These are phyloP conservation scores for Ceyx melanurus DNA, from an alignment of 2,113 vertebrate species.

Conservation along the genomic window DNA sequence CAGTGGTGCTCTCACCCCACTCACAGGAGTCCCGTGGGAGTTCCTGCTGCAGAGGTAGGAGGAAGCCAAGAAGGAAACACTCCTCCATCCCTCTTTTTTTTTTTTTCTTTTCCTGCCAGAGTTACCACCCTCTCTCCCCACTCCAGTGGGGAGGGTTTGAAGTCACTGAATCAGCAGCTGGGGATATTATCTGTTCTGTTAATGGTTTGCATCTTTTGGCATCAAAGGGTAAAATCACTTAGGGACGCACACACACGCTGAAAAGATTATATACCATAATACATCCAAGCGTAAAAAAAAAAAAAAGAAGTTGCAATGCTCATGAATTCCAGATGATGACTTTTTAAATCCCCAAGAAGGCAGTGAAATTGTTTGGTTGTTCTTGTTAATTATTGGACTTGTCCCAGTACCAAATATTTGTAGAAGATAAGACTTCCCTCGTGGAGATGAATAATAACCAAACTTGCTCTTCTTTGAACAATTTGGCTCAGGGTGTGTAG, in stretches of 20 bases:
- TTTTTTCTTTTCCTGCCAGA: not conserved
- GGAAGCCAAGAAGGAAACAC: slow-evolving; percentile 17
- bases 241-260: slow-evolving; percentile 4
- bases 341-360: slow-evolving; percentile 64
- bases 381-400: slow-evolving; percentile 76
- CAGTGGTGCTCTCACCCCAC: not conserved
- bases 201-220: slow-evolving; percentile 56
- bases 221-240: slow-evolving; percentile 59
- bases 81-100: not conserved
- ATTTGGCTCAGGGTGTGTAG: slow-evolving; percentile 45
- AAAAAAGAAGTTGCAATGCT: slow-evolving; percentile 9
- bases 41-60: not conserved
- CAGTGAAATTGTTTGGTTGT: slow-evolving; percentile 73
- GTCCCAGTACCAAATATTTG: slow-evolving; percentile 76
- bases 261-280: slow-evolving; percentile 21
- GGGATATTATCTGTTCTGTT: slow-evolving; percentile 32
- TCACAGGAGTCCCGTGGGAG: not conserved
- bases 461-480: slow-evolving; percentile 55
- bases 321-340: slow-evolving; percentile 70
- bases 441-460: slow-evolving; percentile 72
- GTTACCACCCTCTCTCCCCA: slow-evolving; percentile 14
- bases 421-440: slow-evolving; percentile 71
- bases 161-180: slow-evolving; percentile 36
- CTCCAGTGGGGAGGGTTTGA: not conserved
- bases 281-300: not conserved